Evolutionary conservation across 2,888 invertebrate species (phyloP).

Genomic region (Callimorpha dominula): DNA sequence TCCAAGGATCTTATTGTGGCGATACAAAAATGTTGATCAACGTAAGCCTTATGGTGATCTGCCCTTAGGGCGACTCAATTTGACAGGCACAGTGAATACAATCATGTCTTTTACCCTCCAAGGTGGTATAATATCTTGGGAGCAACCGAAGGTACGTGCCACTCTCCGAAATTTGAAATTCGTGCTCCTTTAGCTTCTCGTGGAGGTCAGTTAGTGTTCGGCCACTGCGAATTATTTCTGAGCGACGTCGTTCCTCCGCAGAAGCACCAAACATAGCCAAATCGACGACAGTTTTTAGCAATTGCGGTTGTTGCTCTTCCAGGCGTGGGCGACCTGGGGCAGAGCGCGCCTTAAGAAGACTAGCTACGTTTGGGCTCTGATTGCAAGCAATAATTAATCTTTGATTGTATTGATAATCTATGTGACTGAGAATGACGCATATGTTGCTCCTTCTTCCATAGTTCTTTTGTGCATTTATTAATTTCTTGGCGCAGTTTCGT

Average conservation of each 20-base stretch:
- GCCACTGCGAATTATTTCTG: background rate
- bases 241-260: constrained; percentile 29
- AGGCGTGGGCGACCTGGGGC: constrained; percentile 3
- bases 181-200: too few species aligned
- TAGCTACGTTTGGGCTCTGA: constrained; percentile 16
- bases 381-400: constrained; percentile 22
- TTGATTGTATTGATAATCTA: constrained; percentile 24
- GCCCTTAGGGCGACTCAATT: too few species aligned
- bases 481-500: constrained; percentile 27
- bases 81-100: too few species aligned
- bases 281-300: constrained; percentile 22
- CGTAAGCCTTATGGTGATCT: too few species aligned
- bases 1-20: too few species aligned
- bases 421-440: constrained; percentile 26
- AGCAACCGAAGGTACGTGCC: too few species aligned
- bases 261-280: constrained; percentile 37
- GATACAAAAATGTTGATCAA: too few species aligned
- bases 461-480: constrained; percentile 27
- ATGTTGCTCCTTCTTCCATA: constrained; percentile 25
- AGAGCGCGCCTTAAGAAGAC: constrained; percentile 2
- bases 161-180: too few species aligned
- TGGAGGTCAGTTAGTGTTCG: too few species aligned
- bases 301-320: background rate
- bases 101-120: too few species aligned
- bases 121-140: too few species aligned